Percentiles rank a stretch among this genome's conserved stretches.
Evolutionary conservation across 1,140 invertebrate species (phyloP).

Genomic region (Drosophila hydei): DNA sequence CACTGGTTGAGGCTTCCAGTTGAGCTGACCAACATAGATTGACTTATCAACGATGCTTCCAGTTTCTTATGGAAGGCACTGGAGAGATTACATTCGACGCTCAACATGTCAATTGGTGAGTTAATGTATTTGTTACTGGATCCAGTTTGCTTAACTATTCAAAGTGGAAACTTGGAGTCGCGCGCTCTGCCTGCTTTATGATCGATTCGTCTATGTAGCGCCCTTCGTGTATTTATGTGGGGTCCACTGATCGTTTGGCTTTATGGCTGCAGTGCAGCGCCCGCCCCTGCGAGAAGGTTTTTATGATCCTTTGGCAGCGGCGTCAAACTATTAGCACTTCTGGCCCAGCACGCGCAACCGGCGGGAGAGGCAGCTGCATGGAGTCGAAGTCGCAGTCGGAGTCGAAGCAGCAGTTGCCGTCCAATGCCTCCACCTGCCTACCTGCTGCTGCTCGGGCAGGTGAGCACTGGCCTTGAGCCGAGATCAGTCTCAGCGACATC

Average conservation of each 20-base stretch:
- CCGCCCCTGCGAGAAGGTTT: constrained; percentile 14
- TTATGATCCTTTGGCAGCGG: constrained; percentile 33
- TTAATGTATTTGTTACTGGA: too few relatives aligned
- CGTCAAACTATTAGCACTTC: constrained; percentile 61
- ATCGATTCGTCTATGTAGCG: constrained; percentile 6
- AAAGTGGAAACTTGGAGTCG: too few relatives aligned
- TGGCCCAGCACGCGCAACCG: constrained; percentile 29
- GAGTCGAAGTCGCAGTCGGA: not conserved
- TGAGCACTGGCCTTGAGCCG: constrained; percentile 18
- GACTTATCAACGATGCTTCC: too few relatives aligned
- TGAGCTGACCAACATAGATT: too few relatives aligned
- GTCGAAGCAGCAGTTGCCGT: not conserved
- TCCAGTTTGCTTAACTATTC: too few relatives aligned
- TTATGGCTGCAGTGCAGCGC: constrained; percentile 2
- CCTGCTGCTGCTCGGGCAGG: constrained; percentile 13
- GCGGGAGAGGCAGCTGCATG: constrained; percentile 31
- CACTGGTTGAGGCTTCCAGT: too few relatives aligned
- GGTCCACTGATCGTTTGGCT: constrained; percentile 17
- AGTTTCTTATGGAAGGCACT: too few relatives aligned
- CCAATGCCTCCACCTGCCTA: constrained; percentile 30
- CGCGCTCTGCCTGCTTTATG: not conserved
- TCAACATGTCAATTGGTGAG: too few relatives aligned
- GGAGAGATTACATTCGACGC: too few relatives aligned
- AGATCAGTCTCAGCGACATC: not conserved
- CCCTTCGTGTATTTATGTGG: constrained; percentile 23